Conservation (phyloP, 1,140 invertebrate species). For the Hypothenemus hampei region DNA sequence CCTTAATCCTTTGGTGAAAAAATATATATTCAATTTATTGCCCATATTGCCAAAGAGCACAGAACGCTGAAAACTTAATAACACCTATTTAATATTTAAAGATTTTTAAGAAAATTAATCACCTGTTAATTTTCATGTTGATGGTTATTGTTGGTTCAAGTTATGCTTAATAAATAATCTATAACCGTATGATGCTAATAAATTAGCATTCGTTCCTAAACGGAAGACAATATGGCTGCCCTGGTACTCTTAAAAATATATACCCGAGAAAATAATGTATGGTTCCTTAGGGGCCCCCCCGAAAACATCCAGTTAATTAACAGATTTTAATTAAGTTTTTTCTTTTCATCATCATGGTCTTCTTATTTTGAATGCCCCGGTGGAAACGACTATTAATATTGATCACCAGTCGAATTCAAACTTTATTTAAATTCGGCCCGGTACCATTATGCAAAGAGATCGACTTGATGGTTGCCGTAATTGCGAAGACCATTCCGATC, state of each 20-base stretch:
- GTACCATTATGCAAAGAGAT: constrained; percentile 6
- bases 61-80: not conserved
- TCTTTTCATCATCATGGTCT: no score
- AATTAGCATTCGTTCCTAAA: not conserved
- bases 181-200: not conserved
- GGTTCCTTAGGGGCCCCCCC: not conserved
- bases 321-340: constrained; percentile 13
- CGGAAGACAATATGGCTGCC: no score
- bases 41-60: no score
- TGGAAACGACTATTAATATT: constrained; percentile 12
- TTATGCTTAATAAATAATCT: not conserved
- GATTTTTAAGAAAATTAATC: not conserved
- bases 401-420: constrained; percentile 8
- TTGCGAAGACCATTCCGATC: no score
- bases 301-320: constrained; percentile 6
- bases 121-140: not conserved
- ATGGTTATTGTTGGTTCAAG: not conserved
- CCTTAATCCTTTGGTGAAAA: no score
- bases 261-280: constrained; percentile 8
- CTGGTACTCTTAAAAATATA: constrained; percentile 5
- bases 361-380: constrained; percentile 3
- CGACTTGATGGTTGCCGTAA: no score
- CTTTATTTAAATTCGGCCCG: constrained; percentile 9
- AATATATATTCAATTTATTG: no score
- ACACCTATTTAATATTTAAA: not conserved